These are phyloP conservation scores for Hycleus cichorii DNA, from an alignment of 1,140 invertebrate species.

Conservation along the genomic window DNA sequence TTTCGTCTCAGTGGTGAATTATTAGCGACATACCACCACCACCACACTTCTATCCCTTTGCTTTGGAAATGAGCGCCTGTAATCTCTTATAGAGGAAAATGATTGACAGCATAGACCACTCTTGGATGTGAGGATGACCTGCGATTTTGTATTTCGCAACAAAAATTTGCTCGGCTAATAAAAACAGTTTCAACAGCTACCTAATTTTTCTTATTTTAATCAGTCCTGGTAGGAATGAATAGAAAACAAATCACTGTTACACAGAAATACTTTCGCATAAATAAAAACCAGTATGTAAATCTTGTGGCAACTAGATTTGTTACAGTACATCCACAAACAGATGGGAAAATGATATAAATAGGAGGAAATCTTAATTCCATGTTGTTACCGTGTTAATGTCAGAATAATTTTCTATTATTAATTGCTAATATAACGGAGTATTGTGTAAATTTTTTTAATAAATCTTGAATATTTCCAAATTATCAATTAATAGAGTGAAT, in stretches of 20 bases:
- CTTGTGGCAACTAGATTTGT: slow-evolving; percentile 20
- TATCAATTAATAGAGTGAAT: no score
- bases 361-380: slow-evolving; percentile 27
- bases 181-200: no score
- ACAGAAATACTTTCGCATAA: slow-evolving; percentile 15
- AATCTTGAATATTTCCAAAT: no score
- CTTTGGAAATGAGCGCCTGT: neutral
- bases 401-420: slow-evolving; percentile 12
- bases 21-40: slow-evolving; percentile 12
- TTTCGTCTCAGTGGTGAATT: slow-evolving; percentile 6
- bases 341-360: slow-evolving; percentile 21
- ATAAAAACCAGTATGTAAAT: slow-evolving; percentile 24
- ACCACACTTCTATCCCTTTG: slow-evolving; percentile 1
- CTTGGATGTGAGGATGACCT: neutral
- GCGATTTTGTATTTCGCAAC: no score
- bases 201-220: no score
- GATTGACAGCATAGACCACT: slow-evolving; percentile 2
- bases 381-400: slow-evolving; percentile 25
- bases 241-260: no score
- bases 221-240: no score
- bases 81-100: neutral
- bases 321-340: slow-evolving; percentile 15
- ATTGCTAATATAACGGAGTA: no score
- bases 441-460: no score
- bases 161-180: neutral